phyloP scores from a whole-genome alignment of 2,113 vertebrate genomes.

The Euleptes europaea region DNA sequence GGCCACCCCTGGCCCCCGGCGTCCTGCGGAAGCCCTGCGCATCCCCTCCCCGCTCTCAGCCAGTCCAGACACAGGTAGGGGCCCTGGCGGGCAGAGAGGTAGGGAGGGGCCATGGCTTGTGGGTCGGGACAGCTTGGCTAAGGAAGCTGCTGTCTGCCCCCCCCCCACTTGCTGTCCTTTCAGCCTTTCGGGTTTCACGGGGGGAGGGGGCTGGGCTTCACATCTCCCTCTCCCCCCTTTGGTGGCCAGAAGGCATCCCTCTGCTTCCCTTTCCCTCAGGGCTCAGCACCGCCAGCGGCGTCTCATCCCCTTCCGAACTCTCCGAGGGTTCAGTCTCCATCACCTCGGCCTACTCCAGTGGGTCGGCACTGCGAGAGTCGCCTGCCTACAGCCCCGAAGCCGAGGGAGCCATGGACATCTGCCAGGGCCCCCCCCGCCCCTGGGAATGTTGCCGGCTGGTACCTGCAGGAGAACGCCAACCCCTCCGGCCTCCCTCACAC shows the following conservation, averaged over 20 bases:
- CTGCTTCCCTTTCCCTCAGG: slow-evolving; percentile 43
- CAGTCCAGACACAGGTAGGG: slow-evolving; percentile 86
- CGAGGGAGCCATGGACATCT: slow-evolving; percentile 61
- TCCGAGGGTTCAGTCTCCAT: slow-evolving; percentile 75
- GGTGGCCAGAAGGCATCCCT: neutral
- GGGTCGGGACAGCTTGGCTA: neutral
- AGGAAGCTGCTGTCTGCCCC: no score
- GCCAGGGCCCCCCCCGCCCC: neutral
- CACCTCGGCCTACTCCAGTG: slow-evolving; percentile 86
- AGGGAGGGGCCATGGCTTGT: neutral
- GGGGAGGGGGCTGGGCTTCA: neutral
- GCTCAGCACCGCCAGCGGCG: slow-evolving; percentile 82
- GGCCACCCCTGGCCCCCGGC: neutral
- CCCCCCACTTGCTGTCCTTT: no score
- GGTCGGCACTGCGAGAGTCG: slow-evolving; percentile 74
- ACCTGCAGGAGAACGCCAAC: slow-evolving; percentile 24
- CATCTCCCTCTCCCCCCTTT: neutral
- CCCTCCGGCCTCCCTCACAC: slow-evolving; percentile 4
- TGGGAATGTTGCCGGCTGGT: slow-evolving; percentile 18
- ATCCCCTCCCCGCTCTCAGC: slow-evolving; percentile 78
- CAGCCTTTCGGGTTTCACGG: no score
- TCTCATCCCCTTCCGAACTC: slow-evolving; percentile 81
- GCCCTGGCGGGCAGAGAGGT: neutral
- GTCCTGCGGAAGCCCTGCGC: slow-evolving; percentile 29
- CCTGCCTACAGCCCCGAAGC: slow-evolving; percentile 63